phyloP scores from a whole-genome alignment of 53 echinoderm and acorn worm genomes.

The Patiria pectinifera region DNA sequence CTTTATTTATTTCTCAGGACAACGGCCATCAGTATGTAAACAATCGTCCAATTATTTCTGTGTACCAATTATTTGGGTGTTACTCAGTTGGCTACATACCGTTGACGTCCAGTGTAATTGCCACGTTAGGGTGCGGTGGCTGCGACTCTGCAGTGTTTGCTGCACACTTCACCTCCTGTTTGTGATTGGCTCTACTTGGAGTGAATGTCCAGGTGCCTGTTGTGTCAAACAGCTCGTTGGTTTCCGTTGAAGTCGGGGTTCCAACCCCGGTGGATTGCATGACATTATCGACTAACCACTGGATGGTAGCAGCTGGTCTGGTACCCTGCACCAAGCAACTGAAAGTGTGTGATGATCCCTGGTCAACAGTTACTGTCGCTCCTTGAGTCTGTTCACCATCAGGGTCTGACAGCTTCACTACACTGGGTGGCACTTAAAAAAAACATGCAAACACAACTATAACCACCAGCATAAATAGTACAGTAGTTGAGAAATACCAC shows the following conservation, averaged over 20 bases:
- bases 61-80: not conserved
- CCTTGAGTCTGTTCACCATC: not conserved
- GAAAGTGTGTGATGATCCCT: conserved; percentile 29
- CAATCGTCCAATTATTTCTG: not conserved
- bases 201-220: conserved; percentile 14
- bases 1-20: too few relatives aligned
- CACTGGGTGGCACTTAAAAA: not conserved
- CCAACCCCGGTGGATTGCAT: not conserved
- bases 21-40: not conserved
- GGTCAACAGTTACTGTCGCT: conserved; percentile 4
- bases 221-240: conserved; percentile 15
- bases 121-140: not conserved
- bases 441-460: not conserved
- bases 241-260: not conserved
- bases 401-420: not conserved
- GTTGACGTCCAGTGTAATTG: conserved; percentile 5
- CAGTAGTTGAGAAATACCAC: not conserved
- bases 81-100: not conserved
- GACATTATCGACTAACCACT: conserved; percentile 28
- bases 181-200: conserved; percentile 10
- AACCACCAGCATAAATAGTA: not conserved
- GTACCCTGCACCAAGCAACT: conserved; percentile 33
- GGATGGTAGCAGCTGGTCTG: conserved; percentile 47
- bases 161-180: conserved; percentile 22
- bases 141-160: conserved; percentile 15